These are phyloP conservation scores for Echinops telfairi DNA, from an alignment of 2,113 vertebrate genomes.

Conservation along the genomic window DNA sequence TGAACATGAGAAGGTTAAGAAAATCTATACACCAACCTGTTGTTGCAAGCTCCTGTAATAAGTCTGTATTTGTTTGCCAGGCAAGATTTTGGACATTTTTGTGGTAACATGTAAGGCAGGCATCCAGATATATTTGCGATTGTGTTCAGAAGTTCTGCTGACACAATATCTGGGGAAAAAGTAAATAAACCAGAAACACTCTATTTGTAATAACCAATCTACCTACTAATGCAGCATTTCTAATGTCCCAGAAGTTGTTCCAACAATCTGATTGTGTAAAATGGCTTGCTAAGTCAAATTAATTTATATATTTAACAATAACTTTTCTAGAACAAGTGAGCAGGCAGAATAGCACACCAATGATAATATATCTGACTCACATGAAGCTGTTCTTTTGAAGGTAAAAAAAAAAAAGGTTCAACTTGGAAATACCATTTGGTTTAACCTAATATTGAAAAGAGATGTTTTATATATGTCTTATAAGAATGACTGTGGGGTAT, in stretches of 20 bases:
- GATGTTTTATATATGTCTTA: background rate
- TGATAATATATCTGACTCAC: too few species aligned
- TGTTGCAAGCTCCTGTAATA: slow-evolving; percentile 94
- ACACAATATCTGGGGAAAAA: slow-evolving; percentile 85
- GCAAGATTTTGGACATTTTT: slow-evolving; percentile 86
- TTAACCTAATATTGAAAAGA: background rate
- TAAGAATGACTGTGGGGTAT: background rate
- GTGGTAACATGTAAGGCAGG: slow-evolving; percentile 84
- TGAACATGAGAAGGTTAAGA: rapidly evolving
- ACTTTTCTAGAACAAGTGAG: background rate
- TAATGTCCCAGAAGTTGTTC: rapidly evolving
- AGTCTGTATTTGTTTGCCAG: slow-evolving; percentile 90
- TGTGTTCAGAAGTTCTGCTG: slow-evolving; percentile 84
- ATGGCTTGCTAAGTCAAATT: background rate
- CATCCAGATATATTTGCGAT: slow-evolving; percentile 92
- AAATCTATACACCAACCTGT: slow-evolving; percentile 88
- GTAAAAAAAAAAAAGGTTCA: background rate
- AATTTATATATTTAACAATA: background rate
- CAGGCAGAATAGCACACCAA: background rate
- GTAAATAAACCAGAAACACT: rapidly evolving
- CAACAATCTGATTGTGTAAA: background rate
- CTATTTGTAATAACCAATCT: rapidly evolving
- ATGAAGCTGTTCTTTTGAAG: background rate
- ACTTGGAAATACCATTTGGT: background rate
- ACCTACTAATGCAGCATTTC: rapidly evolving